Base-by-base conservation (phyloP, 2,797 vertebrate genomes). In the Onychomys torridus region DNA sequence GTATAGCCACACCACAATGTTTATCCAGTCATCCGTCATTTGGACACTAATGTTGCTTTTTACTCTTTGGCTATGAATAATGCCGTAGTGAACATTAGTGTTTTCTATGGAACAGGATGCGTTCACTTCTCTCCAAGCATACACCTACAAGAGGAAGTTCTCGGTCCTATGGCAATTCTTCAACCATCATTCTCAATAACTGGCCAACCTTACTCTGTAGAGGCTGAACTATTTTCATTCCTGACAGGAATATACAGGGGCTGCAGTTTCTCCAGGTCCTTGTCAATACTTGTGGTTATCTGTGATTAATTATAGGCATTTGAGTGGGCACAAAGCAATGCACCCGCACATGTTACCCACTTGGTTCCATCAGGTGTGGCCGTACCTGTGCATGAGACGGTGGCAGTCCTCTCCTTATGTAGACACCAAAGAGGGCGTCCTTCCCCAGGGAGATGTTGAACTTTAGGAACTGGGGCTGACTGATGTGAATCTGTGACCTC, bases 371-470 rank as follows among this genome's bases (percentile, higher is more conserved):
- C 0, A 81, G 96, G 95, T 0, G 67, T 13, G 71, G 43, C 9
- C 97, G 98, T 99, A 99, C 99, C 99, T 99, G 98, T 93, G 99
- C 99, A 98, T 99, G 99, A 92, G 99, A 99, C n/a, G 99, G 99
- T 86, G 99, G 99, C 75, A 99, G 98, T 97, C 99, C 99, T 97
- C 99, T 99, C 98, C 99, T 98, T 98, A 99, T 99, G 94, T 99
- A 99, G 95, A 99, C 99, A 93, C 99, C 99, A 82, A 99, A 99
- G 96, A 99, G 99, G 23, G 99, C 99, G 46, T 99, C 99, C 97
- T 99, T 99, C 88, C 99, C 99, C 67, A 99, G 98, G 91, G 99
- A 99, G 97, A 99, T 99, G 98, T 99, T 99, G 98, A 99, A 99
- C 98, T 99, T 99, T 93, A 99, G 97, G 98, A 99, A 99, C 97